Evolutionary conservation across 1,140 invertebrate species (phyloP).

Genomic region (Eubasilissa regina): DNA sequence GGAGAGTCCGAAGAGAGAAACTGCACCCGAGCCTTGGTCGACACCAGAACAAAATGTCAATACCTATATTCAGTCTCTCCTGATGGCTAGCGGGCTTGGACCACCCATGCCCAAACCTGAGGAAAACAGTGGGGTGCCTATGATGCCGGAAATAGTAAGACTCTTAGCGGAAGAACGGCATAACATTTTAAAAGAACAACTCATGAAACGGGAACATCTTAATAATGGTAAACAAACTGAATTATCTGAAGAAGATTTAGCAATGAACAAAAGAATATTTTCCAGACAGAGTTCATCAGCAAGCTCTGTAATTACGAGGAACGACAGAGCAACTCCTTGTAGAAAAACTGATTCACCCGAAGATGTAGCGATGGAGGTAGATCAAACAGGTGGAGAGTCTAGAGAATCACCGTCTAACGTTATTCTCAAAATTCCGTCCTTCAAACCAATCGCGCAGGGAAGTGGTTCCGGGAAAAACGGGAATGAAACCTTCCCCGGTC

Average conservation of each 20-base stretch:
- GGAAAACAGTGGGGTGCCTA: slow-evolving; percentile 53
- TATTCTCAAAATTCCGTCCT: slow-evolving; percentile 94
- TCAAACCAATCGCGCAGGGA: slow-evolving; percentile 80
- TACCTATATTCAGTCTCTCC: slow-evolving; percentile 70
- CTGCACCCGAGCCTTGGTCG: slow-evolving; percentile 71
- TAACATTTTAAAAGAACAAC: slow-evolving; percentile 62
- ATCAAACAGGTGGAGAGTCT: slow-evolving; percentile 63
- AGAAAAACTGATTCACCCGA: slow-evolving; percentile 59
- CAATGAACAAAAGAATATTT: slow-evolving; percentile 59
- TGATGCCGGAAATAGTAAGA: slow-evolving; percentile 76
- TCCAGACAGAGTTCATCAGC: slow-evolving; percentile 64
- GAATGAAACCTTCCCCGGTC: slow-evolving; percentile 69
- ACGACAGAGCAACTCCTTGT: slow-evolving; percentile 61
- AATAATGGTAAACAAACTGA: slow-evolving; percentile 62
- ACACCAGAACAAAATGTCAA: slow-evolving; percentile 70
- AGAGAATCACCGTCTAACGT: slow-evolving; percentile 74
- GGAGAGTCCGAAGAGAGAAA: slow-evolving; percentile 55
- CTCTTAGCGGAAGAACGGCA: slow-evolving; percentile 68
- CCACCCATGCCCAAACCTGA: slow-evolving; percentile 58
- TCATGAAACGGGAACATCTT: slow-evolving; percentile 63
- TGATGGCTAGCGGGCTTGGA: slow-evolving; percentile 60
- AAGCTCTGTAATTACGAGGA: slow-evolving; percentile 63
- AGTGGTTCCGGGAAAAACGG: slow-evolving; percentile 76
- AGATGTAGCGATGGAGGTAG: slow-evolving; percentile 61
- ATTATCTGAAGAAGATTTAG: slow-evolving; percentile 65